These are phyloP conservation scores for Mystacornis crossleyi DNA, from an alignment of 2,113 vertebrate genomes.

Conservation along the genomic window DNA sequence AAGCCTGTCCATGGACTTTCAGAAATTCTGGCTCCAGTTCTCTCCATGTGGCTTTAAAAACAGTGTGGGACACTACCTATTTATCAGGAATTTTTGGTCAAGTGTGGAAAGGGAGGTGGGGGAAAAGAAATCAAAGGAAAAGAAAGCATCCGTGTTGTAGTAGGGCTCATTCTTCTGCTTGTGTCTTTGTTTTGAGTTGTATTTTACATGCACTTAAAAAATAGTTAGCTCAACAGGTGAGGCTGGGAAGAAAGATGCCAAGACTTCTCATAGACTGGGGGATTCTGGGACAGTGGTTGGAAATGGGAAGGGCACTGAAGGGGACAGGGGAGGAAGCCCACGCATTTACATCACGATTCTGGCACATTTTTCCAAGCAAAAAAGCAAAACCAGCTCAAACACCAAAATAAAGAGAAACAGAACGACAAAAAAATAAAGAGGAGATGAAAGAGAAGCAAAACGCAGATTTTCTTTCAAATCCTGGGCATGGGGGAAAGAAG, in stretches of 20 bases:
- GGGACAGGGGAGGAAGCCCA: constrained; percentile 64
- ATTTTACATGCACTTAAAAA: constrained; percentile 60
- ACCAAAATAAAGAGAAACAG: not conserved
- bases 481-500: not conserved
- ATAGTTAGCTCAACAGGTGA: constrained; percentile 2
- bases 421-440: not conserved
- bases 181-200: constrained; percentile 43
- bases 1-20: not conserved
- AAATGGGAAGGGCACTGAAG: constrained; percentile 18
- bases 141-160: not conserved
- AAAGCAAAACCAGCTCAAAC: constrained; percentile 68
- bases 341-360: constrained; percentile 84
- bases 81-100: not conserved
- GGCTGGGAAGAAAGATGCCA: constrained; percentile 47
- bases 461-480: constrained; percentile 18
- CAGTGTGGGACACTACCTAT: not conserved
- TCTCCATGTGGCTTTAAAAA: not conserved
- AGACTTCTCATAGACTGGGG: constrained; percentile 45
- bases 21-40: not conserved
- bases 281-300: constrained; percentile 28
- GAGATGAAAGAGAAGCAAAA: not conserved
- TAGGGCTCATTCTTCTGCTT: constrained; percentile 49
- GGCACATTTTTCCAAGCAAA: constrained; percentile 86
- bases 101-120: not conserved
- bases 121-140: constrained; percentile 15